Evolutionary conservation across 2,113 vertebrate genomes (phyloP).

Genomic region (Paracanthobrama guichenoti): DNA sequence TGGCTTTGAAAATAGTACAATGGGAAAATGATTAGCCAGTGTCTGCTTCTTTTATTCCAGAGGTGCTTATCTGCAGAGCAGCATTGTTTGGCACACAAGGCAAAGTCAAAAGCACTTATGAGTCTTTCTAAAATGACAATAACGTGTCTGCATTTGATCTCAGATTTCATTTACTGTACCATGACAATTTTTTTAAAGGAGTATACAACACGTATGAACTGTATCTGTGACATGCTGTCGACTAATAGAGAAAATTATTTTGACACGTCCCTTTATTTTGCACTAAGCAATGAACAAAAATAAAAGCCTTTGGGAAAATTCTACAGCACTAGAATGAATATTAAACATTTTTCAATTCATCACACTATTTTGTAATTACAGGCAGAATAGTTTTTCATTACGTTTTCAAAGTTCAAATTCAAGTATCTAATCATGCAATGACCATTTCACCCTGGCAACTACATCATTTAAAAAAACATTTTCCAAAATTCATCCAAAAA

Average conservation of each 20-base stretch:
- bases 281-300: background rate
- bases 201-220: background rate
- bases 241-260: background rate
- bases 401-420: background rate
- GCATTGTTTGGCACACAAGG: background rate
- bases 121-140: background rate
- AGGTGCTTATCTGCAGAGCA: slow-evolving; percentile 52
- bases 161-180: background rate
- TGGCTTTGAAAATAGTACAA: slow-evolving; percentile 55
- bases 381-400: no score
- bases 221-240: background rate
- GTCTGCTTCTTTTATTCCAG: slow-evolving; percentile 61
- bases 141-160: background rate
- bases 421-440: background rate
- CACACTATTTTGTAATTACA: no score
- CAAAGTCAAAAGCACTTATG: slow-evolving; percentile 24
- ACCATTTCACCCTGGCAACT: background rate
- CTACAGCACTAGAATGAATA: background rate
- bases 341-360: background rate
- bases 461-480: no score
- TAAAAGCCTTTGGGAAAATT: background rate
- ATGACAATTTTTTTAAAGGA: background rate
- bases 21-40: slow-evolving; percentile 58
- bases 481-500: no score
- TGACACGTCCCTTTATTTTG: background rate